Base-by-base conservation (phyloP, 2,113 vertebrate genomes). In the Seriola quinqueradiata region DNA sequence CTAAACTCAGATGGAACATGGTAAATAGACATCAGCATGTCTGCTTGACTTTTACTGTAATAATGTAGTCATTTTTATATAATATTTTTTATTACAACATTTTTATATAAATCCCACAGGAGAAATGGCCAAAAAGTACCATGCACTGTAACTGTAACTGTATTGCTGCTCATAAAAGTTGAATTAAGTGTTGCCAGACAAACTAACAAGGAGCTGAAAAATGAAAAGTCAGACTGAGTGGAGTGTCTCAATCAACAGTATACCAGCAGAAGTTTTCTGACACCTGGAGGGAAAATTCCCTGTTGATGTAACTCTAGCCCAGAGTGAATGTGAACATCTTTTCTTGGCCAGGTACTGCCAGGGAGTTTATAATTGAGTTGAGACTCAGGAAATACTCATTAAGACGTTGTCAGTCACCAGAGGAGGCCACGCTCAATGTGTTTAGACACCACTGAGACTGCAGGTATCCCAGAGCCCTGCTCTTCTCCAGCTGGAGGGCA, bases 321-420 rank as follows among this genome's bases (percentile, higher is more conserved):
- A 50, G 46, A 75, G 84, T 79, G 83, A 67, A 77, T 75, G 63
- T 60, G 63, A 88, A 84, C 79, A 75, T 80, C 12, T 73, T 83
- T 84, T 79, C 61, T 72, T 13, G 36, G 63, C 72, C 84, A 89
- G 80, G 78, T 76, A 83, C 83, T 87, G 74, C 77, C 81, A 50
- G 79, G 79, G 84, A 92, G 77, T 86, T 89, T 89, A 81, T 85
- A 91, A 92, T 92, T 92, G 86, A 93, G 90, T 89, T 88, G 89
- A 93, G 92, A 92, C 87, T 85, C 79, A 57, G 88, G 82, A 91
- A 89, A 90, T 76, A 81, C 90, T 95, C 93, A 94, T 95, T 95
- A 95, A 94, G 94, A 94, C 85, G 55, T 95, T 91, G 93, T 94
- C 92, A 92, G 89, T 90, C 72, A 80, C 92, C 87, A 82, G 77